Conservation (phyloP, 2,797 vertebrate species). For the Clarias fuscus region DNA sequence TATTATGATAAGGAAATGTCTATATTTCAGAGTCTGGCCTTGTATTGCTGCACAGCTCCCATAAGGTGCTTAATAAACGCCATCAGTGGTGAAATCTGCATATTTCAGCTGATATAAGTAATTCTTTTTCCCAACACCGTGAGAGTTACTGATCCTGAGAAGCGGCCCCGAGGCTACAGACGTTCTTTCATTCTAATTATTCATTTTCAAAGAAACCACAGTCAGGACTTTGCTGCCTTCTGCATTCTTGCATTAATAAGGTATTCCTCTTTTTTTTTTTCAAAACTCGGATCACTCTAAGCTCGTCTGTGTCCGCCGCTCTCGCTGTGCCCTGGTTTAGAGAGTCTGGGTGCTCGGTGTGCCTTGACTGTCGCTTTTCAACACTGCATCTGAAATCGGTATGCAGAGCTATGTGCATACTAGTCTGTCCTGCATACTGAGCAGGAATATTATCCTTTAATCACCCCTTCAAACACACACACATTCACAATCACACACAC, state of each 20-base stretch:
- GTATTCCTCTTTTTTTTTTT: not conserved
- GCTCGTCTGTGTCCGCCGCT: not conserved
- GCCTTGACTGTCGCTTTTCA: conserved; percentile 3
- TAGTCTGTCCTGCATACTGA: conserved; percentile 55
- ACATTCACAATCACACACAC: conserved; percentile 6
- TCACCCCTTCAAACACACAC: conserved; percentile 16
- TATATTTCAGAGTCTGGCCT: not conserved
- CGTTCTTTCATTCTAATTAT: conserved; percentile 33
- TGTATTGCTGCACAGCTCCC: not conserved
- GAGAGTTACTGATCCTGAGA: conserved; percentile 38
- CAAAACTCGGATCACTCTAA: not conserved
- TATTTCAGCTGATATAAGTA: conserved; percentile 19
- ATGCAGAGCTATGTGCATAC: conserved; percentile 44
- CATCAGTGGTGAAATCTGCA: conserved; percentile 4
- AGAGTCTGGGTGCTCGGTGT: not conserved
- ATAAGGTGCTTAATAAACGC: conserved; percentile 24
- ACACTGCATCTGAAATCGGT: conserved; percentile 41
- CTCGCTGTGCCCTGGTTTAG: not conserved
- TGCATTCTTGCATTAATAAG: conserved; percentile 38
- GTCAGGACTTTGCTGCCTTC: conserved; percentile 12
- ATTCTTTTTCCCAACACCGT: conserved; percentile 10
- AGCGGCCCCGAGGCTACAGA: conserved; percentile 26
- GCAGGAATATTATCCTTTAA: conserved; percentile 32
- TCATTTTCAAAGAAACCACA: conserved; percentile 31
- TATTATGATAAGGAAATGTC: not conserved